These are phyloP conservation scores for Eupithecia vulgata DNA, from an alignment of 2,888 invertebrate species.

Conservation along the genomic window DNA sequence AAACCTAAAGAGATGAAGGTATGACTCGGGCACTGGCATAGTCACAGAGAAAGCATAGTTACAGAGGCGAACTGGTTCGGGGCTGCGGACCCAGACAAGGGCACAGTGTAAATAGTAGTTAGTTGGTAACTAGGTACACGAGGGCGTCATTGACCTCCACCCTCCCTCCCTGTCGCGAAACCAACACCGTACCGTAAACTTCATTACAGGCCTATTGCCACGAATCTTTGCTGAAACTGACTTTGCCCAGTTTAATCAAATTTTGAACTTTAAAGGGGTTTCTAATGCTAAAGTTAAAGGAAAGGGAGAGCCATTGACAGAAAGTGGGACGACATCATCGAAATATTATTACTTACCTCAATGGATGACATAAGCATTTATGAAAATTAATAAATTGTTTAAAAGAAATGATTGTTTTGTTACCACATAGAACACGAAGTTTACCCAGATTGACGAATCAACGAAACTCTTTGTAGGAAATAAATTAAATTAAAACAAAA, in stretches of 20 bases:
- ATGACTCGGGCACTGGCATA: slow-evolving; percentile 51
- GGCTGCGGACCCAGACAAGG: slow-evolving; percentile 66
- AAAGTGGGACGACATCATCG: background rate
- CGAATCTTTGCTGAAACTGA: slow-evolving; percentile 72
- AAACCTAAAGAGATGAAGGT: slow-evolving; percentile 65
- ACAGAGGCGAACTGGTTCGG: slow-evolving; percentile 52
- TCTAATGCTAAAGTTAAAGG: background rate
- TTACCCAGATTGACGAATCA: background rate
- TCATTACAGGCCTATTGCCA: slow-evolving; percentile 66
- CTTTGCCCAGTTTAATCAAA: slow-evolving; percentile 52
- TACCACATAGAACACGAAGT: background rate
- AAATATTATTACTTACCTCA: too few relatives aligned
- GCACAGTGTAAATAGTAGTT: slow-evolving; percentile 5
- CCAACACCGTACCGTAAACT: slow-evolving; percentile 73
- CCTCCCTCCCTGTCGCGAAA: slow-evolving; percentile 61
- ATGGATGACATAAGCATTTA: background rate
- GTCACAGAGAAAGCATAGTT: slow-evolving; percentile 22
- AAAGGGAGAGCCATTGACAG: background rate
- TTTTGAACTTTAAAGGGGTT: background rate
- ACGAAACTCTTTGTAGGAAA: background rate
- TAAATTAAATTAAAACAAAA: background rate
- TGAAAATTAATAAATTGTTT: too few relatives aligned
- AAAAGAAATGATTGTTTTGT: background rate
- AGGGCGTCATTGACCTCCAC: slow-evolving; percentile 81
- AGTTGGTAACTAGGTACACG: slow-evolving; percentile 25